Evolutionary conservation across 2,888 invertebrate genomes (phyloP).

Genomic region (Luperina nickerlii): DNA sequence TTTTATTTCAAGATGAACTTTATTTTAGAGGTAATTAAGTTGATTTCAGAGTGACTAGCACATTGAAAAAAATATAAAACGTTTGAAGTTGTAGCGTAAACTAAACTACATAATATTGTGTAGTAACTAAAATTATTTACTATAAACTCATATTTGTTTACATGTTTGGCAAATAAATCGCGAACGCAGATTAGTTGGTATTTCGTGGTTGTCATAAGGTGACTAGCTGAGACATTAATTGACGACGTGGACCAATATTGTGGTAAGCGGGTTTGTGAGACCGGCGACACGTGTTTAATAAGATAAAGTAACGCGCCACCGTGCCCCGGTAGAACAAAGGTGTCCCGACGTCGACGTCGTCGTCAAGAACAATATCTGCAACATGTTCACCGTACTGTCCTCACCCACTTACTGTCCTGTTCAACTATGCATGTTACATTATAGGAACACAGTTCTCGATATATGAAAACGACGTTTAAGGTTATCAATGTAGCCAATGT

Average conservation of each 20-base stretch:
- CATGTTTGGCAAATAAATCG: no score
- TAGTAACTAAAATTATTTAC: no score
- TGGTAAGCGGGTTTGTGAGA: conserved; percentile 82
- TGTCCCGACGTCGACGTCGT: conserved; percentile 79
- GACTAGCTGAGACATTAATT: conserved; percentile 80
- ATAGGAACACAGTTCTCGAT: conserved; percentile 30
- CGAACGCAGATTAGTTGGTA: conserved; percentile 44
- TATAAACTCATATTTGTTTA: no score
- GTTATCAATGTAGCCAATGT: background rate
- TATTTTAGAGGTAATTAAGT: no score
- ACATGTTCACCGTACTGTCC: conserved; percentile 72
- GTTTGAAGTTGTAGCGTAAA: no score
- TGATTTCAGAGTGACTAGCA: no score
- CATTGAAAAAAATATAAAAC: no score
- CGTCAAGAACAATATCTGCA: conserved; percentile 79
- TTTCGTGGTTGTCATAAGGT: conserved; percentile 67
- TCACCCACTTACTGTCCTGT: conserved; percentile 73
- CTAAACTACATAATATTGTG: no score
- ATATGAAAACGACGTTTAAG: background rate
- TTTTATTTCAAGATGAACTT: no score
- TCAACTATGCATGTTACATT: conserved; percentile 64
- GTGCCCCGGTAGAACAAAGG: conserved; percentile 84
- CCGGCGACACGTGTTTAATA: conserved; percentile 82
- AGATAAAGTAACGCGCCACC: conserved; percentile 82
- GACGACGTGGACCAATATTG: conserved; percentile 80